Evolutionary conservation across 2,797 vertebrate species (phyloP), one percentile per base, ranked within the genome.

Genomic region (Sebastes steindachneri): DNA sequence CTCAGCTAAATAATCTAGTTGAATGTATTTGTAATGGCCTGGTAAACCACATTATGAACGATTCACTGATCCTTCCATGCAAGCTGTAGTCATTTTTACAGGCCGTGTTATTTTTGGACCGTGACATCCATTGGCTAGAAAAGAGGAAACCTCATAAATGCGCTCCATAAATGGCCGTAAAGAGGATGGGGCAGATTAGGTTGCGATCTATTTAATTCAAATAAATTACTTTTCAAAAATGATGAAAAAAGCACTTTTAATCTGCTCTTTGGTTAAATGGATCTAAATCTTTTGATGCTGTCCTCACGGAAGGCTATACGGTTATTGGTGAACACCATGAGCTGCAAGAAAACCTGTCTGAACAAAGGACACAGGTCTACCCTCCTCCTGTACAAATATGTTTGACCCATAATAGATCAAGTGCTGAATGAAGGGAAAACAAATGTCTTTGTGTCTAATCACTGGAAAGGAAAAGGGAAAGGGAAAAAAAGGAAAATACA

Each of bases 181-280:
- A 91, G 82, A 91, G 82, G 86, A 91, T 84, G 79, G 85, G 68
- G 60, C 65, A 91, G 89, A 92, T 93, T 90, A 92, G 77, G 72
- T 78, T 66, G 77, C 48, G 84, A 92, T 92, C 75, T 86, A 80
- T 90, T 91, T 90, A 82, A 85, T 86, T 91, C 85, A 86, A 80
- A 90, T 88, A 76, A 91, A 90, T 90, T 82, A 85, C 87, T 91
- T 91, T 93, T 79, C 26, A 76, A 81, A 89, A 88, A 86, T 70
- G 55, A 31, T 31, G 62, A 35, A 51, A 62, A 88, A 82, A 83
- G 12, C 74, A 70, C 63, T 77, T 86, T 82, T 85, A 90, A 91
- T 92, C 86, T 88, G 73, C 73, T 83, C 59, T 87, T 85, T 88
- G 77, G 72, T 84, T 84, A 89, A 94, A 91, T 87, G 65, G 63